Percentiles rank a stretch among this genome's conserved stretches.
Conservation (phyloP, 2,888 invertebrate genomes). For the Hylaea fasciaria region DNA sequence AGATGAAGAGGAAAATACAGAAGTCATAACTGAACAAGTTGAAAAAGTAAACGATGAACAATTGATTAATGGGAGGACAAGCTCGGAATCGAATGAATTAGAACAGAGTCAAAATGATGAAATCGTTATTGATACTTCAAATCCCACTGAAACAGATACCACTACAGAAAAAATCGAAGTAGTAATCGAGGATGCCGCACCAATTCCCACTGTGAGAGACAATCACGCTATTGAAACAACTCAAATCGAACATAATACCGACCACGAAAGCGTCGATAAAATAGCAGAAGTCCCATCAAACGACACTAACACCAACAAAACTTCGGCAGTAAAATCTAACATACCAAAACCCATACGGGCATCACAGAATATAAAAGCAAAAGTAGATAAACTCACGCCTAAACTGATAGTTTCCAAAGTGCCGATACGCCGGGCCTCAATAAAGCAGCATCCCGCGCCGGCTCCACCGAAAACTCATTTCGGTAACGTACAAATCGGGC, state of each 20-base stretch:
- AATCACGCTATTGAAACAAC: slow-evolving; percentile 6
- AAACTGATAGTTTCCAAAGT: slow-evolving; percentile 75
- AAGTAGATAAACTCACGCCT: slow-evolving; percentile 64
- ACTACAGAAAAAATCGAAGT: slow-evolving; percentile 10
- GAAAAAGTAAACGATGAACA: slow-evolving; percentile 6
- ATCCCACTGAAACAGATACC: slow-evolving; percentile 7
- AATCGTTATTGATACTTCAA: neutral
- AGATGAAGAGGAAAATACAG: slow-evolving; percentile 18
- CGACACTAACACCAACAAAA: slow-evolving; percentile 38
- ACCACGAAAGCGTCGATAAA: slow-evolving; percentile 34
- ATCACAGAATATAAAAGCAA: slow-evolving; percentile 62
- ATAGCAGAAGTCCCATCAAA: slow-evolving; percentile 24
- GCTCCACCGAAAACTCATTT: slow-evolving; percentile 79
- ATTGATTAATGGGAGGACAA: slow-evolving; percentile 5
- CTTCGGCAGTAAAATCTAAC: slow-evolving; percentile 61
- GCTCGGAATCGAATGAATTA: slow-evolving; percentile 10
- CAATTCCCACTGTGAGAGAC: slow-evolving; percentile 5
- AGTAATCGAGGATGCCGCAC: slow-evolving; percentile 6
- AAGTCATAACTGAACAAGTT: slow-evolving; percentile 6
- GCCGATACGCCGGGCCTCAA: slow-evolving; percentile 69
- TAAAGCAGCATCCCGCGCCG: slow-evolving; percentile 74
- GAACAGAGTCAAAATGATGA: slow-evolving; percentile 14
- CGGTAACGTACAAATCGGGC: slow-evolving; percentile 76
- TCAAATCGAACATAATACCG: slow-evolving; percentile 17
- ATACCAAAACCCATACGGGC: slow-evolving; percentile 75